Base-by-base conservation (phyloP, 1,140 invertebrate species). In the Drosophila arawakana region DNA sequence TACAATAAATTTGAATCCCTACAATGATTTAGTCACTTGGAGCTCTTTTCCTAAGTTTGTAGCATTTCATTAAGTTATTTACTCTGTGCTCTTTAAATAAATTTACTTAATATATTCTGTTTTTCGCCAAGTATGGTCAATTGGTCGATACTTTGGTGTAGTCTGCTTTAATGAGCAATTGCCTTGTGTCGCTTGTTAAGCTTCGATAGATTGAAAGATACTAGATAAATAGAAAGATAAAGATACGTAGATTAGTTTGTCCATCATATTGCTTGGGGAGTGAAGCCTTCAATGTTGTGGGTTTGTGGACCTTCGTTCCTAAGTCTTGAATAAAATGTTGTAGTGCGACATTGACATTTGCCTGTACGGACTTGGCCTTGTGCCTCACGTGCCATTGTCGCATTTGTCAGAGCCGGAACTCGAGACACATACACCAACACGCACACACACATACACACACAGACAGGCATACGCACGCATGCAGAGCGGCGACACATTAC, bases 351-450 rank as follows among this genome's bases (percentile, higher is more conserved):
- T 59, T 47, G 59, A 63, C 60, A 65, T 58, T 57, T 25, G 35
- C 35, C 55, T 58, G 62, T 37, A 67, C 62, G 52, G 62, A 30
- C 62, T 37, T 67, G 70, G 54, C 71, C 71, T 73, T 61, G 37
- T 34, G 35, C n/a, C 60, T 81, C 73, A 81, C 79, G 79, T 81
- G 79, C 74, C 69, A 34, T 39, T 37, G 69, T 66, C 54, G 69
- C 79, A 81, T 81, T 81, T 81, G 79, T 78, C 79, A 81, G 68
- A 54, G 18, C 35, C 15, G 8, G 8, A 7, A 10, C 39, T 41
- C 39, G 10, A 41, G 39, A 34, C 8, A 37, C 8, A 54, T 9
- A 54, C 59, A 50, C 35, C 39, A 15, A 67, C 44, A 58, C 35
- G 54, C 13, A 34, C 25, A 41, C 35, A 34, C 54, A 39, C 21